Evolutionary conservation across 2,888 invertebrate species (phyloP), one percentile per base, ranked within the genome.

Genomic region (Hybos culiciformis): DNA sequence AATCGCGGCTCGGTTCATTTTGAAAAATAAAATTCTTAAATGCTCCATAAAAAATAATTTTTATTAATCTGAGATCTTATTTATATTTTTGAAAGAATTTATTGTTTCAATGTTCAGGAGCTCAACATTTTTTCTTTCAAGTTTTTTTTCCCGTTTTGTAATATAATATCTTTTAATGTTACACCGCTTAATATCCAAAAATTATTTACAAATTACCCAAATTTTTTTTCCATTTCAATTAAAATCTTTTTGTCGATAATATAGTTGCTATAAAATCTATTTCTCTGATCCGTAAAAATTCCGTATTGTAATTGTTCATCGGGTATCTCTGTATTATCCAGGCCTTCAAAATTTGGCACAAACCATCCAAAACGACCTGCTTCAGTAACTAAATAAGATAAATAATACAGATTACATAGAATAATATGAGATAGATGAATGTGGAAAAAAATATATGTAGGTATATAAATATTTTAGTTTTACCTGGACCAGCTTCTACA

Each of bases 331-430:
- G 4, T 40, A n/a, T 38, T 38, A 23, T 47, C 34, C 3, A n/a
- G 23, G 3, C 6, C 5, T 17, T 6, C 47, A 47, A 15, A 54
- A 23, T 56, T 58, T 0, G 78, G 78, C 32, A 77, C 71, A 54
- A 77, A 79, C 78, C 78, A 79, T 5, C 77, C 75, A 54, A 74
- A 78, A 41, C 77, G 69, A 5, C 75, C 77, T 0, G 74, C 71
- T 5, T 70, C 66, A 2, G 67, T 66, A 2, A 73, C 56, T 26
- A 50, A 44, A n/a, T n/a, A n/a, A n/a, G n/a, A n/a, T n/a, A n/a
- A n/a, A n/a, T n/a, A n/a, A n/a, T n/a, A n/a, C n/a, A n/a, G n/a
- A n/a, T n/a, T n/a, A n/a, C n/a, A n/a, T n/a, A n/a, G n/a, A n/a
- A n/a, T n/a, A n/a, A n/a, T n/a, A n/a, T n/a, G n/a, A n/a, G n/a